These are phyloP conservation scores for Hetaerina americana DNA, from an alignment of 1,140 invertebrate genomes.

Conservation along the genomic window DNA sequence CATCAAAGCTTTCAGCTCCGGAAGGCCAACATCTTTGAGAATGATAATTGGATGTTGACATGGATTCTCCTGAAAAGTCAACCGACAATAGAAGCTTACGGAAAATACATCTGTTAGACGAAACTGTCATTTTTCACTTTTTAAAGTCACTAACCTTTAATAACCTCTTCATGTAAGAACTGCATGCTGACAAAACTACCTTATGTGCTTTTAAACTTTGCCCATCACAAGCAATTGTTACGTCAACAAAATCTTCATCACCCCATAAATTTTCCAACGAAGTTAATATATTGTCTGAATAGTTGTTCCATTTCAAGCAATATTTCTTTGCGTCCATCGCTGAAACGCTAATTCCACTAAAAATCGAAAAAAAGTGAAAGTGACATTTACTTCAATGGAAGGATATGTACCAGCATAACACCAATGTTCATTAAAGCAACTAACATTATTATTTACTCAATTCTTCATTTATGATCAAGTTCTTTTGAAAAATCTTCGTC, in stretches of 20 bases:
- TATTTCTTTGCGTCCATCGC: slow-evolving; percentile 1
- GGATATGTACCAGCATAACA: not conserved
- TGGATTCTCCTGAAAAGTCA: slow-evolving; percentile 30
- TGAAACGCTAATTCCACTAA: not conserved
- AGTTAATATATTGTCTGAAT: slow-evolving; percentile 28
- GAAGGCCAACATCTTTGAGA: slow-evolving; percentile 31
- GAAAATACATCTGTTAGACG: not conserved
- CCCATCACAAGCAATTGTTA: slow-evolving; percentile 30
- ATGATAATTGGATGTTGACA: slow-evolving; percentile 37
- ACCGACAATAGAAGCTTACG: too few species aligned
- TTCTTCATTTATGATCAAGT: not conserved
- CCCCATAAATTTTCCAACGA: slow-evolving; percentile 26
- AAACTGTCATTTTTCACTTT: not conserved
- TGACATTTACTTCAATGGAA: not conserved
- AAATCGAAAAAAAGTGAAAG: not conserved
- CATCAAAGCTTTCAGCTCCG: slow-evolving; percentile 32
- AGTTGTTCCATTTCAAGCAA: slow-evolving; percentile 32
- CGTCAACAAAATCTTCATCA: slow-evolving; percentile 29
- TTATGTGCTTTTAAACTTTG: slow-evolving; percentile 27
- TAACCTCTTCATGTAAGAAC: slow-evolving; percentile 25
- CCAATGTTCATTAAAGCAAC: not conserved
- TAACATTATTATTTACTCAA: not conserved
- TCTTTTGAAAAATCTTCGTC: not conserved
- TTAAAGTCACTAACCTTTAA: slow-evolving; percentile 16
- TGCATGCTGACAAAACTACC: slow-evolving; percentile 30